Conservation (phyloP, 2,888 invertebrate genomes). For the Luperina nickerlii region DNA sequence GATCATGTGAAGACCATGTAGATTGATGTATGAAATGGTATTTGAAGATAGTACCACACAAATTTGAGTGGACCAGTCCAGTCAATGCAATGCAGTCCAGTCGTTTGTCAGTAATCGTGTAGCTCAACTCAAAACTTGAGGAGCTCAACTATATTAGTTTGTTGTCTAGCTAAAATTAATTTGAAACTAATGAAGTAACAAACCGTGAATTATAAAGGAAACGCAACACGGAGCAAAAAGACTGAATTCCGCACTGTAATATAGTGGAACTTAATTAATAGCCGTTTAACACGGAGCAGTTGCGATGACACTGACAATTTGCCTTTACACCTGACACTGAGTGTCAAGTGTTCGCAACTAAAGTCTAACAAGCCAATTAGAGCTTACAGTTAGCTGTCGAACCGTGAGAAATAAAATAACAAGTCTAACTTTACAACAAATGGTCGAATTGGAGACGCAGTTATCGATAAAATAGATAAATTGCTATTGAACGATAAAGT, state of each 20-base stretch:
- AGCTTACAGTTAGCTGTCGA: slow-evolving; percentile 57
- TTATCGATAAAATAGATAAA: slow-evolving; percentile 48
- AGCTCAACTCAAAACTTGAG: too few relatives aligned
- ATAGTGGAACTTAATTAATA: slow-evolving; percentile 52
- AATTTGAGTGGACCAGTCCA: too few relatives aligned
- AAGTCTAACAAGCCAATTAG: slow-evolving; percentile 67
- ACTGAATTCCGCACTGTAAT: slow-evolving; percentile 31
- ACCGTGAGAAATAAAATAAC: slow-evolving; percentile 69
- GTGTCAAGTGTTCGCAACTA: slow-evolving; percentile 59
- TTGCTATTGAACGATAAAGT: slow-evolving; percentile 42
- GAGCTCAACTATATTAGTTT: slow-evolving; percentile 5
- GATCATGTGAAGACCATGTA: too few relatives aligned
- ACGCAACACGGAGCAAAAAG: slow-evolving; percentile 28
- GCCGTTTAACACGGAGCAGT: slow-evolving; percentile 36
- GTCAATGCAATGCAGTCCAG: too few relatives aligned
- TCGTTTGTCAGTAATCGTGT: too few relatives aligned
- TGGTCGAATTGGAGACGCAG: slow-evolving; percentile 45
- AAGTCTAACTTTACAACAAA: slow-evolving; percentile 29
- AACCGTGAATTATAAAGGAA: slow-evolving; percentile 34
- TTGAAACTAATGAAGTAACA: slow-evolving; percentile 34
- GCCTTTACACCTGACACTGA: slow-evolving; percentile 59
- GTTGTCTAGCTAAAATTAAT: slow-evolving; percentile 22
- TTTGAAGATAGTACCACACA: too few relatives aligned
- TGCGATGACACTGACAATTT: slow-evolving; percentile 50
- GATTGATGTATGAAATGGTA: too few relatives aligned